phyloP scores from a whole-genome alignment of 2,888 invertebrate genomes.

The Vandiemenella viatica region DNA sequence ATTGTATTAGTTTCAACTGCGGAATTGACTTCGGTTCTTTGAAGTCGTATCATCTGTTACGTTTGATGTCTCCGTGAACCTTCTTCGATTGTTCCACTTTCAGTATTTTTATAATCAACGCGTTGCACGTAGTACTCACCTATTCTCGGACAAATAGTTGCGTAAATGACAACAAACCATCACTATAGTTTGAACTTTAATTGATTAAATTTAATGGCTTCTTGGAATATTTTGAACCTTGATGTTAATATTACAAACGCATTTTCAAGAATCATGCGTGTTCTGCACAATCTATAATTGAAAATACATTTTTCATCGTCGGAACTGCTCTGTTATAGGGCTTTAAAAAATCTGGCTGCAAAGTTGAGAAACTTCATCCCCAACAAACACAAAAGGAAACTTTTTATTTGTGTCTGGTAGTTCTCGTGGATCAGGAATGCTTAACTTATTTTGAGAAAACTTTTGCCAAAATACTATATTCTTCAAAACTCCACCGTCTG shows the following conservation, averaged over 20 bases:
- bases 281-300: background rate
- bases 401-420: background rate
- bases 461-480: conserved; percentile 3
- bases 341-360: background rate
- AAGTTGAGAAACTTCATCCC: conserved; percentile 3
- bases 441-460: background rate
- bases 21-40: no score
- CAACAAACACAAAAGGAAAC: background rate
- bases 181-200: no score
- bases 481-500: conserved; percentile 2
- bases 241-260: background rate
- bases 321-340: conserved; percentile 1
- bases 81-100: no score
- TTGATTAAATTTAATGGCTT: no score
- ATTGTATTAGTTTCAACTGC: no score
- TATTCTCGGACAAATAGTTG: no score
- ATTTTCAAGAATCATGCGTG: background rate
- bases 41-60: no score
- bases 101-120: no score
- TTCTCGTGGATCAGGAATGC: background rate
- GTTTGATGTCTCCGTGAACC: no score
- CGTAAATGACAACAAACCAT: no score
- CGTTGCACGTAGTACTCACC: no score
- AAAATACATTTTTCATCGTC: background rate
- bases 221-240: no score